phyloP scores from a whole-genome alignment of 2,113 vertebrate genomes.

The Scatophagus argus region DNA sequence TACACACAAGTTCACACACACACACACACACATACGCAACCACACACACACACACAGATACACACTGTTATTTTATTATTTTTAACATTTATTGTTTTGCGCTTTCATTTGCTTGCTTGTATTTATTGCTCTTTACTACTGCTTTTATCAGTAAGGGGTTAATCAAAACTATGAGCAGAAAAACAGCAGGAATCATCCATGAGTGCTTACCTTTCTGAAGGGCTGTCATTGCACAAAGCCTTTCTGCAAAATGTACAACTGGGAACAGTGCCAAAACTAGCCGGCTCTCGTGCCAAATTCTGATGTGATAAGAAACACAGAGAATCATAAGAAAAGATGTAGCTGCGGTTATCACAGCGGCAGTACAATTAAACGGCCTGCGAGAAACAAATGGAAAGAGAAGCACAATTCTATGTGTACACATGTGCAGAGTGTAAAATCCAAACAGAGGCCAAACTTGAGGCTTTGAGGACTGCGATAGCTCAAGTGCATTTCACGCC shows the following conservation, averaged over 20 bases:
- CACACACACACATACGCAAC: constrained; percentile 15
- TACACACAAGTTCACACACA: not conserved
- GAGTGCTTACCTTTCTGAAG: constrained; percentile 57
- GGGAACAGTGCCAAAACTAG: constrained; percentile 69
- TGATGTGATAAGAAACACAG: constrained; percentile 41
- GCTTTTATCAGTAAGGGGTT: constrained; percentile 55
- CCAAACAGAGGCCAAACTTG: constrained; percentile 11
- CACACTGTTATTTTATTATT: constrained; percentile 21
- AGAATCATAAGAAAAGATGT: constrained; percentile 36
- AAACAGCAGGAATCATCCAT: constrained; percentile 47
- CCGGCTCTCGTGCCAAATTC: constrained; percentile 67
- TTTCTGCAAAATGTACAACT: constrained; percentile 52
- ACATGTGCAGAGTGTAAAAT: constrained; percentile 23
- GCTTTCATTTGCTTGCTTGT: constrained; percentile 60
- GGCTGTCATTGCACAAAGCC: constrained; percentile 55
- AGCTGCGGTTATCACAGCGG: constrained; percentile 32
- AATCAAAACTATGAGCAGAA: constrained; percentile 39
- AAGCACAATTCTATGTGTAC: constrained; percentile 20
- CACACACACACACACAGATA: constrained; percentile 4
- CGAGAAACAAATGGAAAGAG: constrained; percentile 1
- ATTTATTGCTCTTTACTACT: constrained; percentile 60
- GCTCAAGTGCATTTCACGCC: constrained; percentile 51
- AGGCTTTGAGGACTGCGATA: constrained; percentile 22
- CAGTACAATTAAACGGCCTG: constrained; percentile 15
- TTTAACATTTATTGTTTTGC: constrained; percentile 35